Evolutionary conservation across 2,113 vertebrate genomes (phyloP).

Genomic region (Halcyon senegalensis): DNA sequence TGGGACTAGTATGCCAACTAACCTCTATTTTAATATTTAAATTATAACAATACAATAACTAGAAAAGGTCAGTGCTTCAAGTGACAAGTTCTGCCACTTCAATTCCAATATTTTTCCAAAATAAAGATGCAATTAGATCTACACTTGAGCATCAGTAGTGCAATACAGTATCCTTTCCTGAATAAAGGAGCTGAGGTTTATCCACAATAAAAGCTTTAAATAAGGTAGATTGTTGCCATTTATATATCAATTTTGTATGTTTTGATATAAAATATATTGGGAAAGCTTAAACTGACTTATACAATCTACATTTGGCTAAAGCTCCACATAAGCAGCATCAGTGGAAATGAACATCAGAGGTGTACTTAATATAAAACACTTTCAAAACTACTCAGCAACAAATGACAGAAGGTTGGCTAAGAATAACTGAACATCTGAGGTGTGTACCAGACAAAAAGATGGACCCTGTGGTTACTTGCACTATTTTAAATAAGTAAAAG

Average conservation of each 20-base stretch:
- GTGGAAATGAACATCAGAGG: conserved; percentile 73
- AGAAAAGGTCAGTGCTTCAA: conserved; percentile 78
- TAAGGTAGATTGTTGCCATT: conserved; percentile 76
- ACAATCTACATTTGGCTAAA: conserved; percentile 78
- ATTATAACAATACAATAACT: conserved; percentile 78
- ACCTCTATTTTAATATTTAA: conserved; percentile 79
- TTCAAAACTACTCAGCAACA: conserved; percentile 78
- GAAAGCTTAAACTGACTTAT: conserved; percentile 76
- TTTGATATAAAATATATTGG: conserved; percentile 75
- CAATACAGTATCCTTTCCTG: conserved; percentile 77
- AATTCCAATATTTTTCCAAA: conserved; percentile 72
- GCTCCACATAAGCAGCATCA: conserved; percentile 77
- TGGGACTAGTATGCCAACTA: conserved; percentile 69
- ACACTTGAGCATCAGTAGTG: conserved; percentile 76
- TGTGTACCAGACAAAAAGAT: conserved; percentile 73
- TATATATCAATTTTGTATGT: conserved; percentile 71
- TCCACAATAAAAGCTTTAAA: conserved; percentile 78
- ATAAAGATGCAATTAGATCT: conserved; percentile 75
- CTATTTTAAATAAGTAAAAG: conserved; percentile 60
- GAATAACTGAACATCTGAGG: conserved; percentile 73
- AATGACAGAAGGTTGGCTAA: conserved; percentile 75
- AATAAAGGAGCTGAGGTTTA: conserved; percentile 78
- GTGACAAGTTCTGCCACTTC: conserved; percentile 67
- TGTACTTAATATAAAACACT: conserved; percentile 76
- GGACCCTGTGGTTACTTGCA: conserved; percentile 77